These are phyloP conservation scores for Sinonovacula constricta DNA, from an alignment of 1,140 invertebrate genomes.

Conservation along the genomic window DNA sequence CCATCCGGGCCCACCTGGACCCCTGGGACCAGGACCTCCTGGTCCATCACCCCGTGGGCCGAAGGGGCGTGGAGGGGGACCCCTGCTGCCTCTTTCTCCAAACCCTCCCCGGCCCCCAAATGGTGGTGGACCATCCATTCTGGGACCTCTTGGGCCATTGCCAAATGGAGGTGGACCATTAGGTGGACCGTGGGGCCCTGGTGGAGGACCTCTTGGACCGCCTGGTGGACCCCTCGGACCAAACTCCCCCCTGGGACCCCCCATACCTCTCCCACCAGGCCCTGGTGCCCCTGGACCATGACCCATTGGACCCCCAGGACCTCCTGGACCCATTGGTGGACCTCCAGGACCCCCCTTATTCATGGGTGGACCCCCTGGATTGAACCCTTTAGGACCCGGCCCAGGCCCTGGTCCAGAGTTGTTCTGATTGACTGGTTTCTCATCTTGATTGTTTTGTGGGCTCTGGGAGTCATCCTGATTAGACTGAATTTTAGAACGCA, in stretches of 20 bases:
- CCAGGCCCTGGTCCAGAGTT: constrained; percentile 2
- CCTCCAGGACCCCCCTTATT: constrained; percentile 27
- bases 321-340: constrained; percentile 46
- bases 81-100: constrained; percentile 36
- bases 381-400: constrained; percentile 34
- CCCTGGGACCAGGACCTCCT: constrained; percentile 41
- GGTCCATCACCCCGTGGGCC: constrained; percentile 45
- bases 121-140: constrained; percentile 54
- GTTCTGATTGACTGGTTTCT: not conserved
- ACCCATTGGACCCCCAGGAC: constrained; percentile 32
- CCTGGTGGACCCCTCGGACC: constrained; percentile 26
- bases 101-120: constrained; percentile 53
- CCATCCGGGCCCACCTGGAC: constrained; percentile 23
- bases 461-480: constrained; percentile 46
- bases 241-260: constrained; percentile 7
- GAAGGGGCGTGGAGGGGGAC: constrained; percentile 36
- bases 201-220: not conserved
- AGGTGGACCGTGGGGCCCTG: not conserved
- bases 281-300: constrained; percentile 26
- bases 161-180: constrained; percentile 44
- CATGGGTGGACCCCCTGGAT: constrained; percentile 45
- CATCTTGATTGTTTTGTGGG: constrained; percentile 4
- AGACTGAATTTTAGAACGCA: constrained; percentile 49
- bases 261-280: constrained; percentile 26
- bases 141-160: constrained; percentile 35